A percentile compares a stretch with the other conserved stretches of the same genome.
Evolutionary conservation across 2,113 vertebrate species (phyloP).

Genomic region (Steatornis caripensis): DNA sequence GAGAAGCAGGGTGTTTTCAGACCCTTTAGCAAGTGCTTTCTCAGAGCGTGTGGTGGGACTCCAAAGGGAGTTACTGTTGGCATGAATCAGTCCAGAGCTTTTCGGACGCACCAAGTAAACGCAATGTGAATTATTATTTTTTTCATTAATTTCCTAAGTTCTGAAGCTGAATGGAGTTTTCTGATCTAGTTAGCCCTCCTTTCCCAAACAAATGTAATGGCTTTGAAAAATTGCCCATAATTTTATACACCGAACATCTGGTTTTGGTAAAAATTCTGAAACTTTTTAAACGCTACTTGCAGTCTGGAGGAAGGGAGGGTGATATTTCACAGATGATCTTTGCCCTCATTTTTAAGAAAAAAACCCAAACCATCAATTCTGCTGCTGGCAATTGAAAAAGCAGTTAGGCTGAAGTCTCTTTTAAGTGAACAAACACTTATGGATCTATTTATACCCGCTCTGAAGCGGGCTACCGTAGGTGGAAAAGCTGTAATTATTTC

Average conservation of each 20-base stretch:
- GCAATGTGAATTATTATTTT: neutral
- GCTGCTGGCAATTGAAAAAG: conserved; percentile 32
- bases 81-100: neutral
- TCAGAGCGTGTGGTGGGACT: neutral
- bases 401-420: neutral
- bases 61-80: neutral
- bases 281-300: neutral
- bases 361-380: neutral
- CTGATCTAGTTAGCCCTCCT: neutral
- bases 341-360: neutral
- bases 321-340: neutral
- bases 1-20: neutral
- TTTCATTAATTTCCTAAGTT: neutral
- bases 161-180: neutral
- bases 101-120: neutral
- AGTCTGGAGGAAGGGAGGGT: neutral
- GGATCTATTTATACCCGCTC: conserved; percentile 67
- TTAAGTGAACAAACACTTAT: conserved; percentile 26
- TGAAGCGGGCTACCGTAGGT: conserved; percentile 54
- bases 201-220: neutral
- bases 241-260: neutral
- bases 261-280: neutral
- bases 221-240: neutral
- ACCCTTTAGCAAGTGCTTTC: neutral
- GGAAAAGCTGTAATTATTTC: conserved; percentile 59